Conservation (phyloP, 1,140 invertebrate genomes). For the Aphidius ervi region DNA sequence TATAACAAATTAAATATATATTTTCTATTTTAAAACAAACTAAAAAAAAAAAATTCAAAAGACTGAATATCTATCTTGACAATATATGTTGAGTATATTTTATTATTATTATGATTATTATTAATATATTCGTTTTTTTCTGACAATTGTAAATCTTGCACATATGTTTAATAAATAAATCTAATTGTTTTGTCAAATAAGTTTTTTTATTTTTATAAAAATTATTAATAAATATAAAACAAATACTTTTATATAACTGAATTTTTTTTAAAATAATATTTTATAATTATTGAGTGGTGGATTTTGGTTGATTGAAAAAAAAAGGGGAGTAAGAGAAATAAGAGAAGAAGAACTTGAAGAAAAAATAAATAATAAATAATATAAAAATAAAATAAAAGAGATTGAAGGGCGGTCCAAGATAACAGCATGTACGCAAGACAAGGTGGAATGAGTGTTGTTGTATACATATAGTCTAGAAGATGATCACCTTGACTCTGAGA, state of each 20-base stretch:
- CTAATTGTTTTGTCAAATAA: background rate
- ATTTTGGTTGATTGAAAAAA: background rate
- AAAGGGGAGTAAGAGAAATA: constrained; percentile 3
- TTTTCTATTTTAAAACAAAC: background rate
- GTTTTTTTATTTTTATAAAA: background rate
- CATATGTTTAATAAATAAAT: too few relatives aligned
- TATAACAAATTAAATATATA: background rate
- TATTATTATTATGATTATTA: constrained; percentile 11
- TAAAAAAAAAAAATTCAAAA: background rate
- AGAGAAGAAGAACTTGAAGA: constrained; percentile 1
- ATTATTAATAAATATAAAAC: background rate
- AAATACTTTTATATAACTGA: background rate
- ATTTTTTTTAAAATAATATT: too few relatives aligned
- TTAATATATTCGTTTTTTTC: background rate
- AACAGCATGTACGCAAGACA: constrained; percentile 10
- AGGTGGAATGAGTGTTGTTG: background rate
- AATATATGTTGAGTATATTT: constrained; percentile 7
- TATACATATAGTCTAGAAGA: constrained; percentile 21
- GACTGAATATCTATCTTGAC: constrained; percentile 16
- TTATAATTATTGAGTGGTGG: too few relatives aligned
- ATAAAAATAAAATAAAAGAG: constrained; percentile 2
- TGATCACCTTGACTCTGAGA: constrained; percentile 24
- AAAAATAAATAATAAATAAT: background rate
- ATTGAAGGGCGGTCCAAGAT: constrained; percentile 12
- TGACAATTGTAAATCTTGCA: background rate